Evolutionary conservation across 92 coral and sea anemone genomes (phyloP), one percentile per base, ranked within the genome.

Genomic region (Parazoanthus swiftii): DNA sequence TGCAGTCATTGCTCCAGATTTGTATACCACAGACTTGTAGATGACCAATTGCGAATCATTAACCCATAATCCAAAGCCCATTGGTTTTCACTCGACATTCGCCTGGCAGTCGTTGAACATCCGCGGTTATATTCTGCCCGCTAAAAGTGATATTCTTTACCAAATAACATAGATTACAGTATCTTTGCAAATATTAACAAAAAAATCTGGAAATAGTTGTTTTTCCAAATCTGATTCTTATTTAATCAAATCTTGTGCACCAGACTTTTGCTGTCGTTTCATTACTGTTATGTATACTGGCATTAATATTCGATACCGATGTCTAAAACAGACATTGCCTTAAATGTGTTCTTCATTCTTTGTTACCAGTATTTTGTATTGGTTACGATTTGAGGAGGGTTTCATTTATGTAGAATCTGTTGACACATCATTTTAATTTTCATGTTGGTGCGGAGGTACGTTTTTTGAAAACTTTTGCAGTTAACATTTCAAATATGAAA

Each of bases 21-120:
- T 83, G 59, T 83, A 83, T 44, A 68, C 73, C 14, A 83, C 86
- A 83, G 86, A 43, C 25, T 83, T 83, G 66, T 83, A 83, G 74
- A 38, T 81, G 74, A 37, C 50, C 14, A 63, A 38, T 63, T 36
- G 43, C 23, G 25, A 81, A 14, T 81, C 76, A 83, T 33, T 67
- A 83, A 83, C 86, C 86, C 67, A 29, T 42, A 82, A 82, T 46
- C 25, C 73, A 21, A 83, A 83, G 21, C 10, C 21, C 25, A 6
- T 5, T 50, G 36, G 54, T 79, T 78, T 78, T 6, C 68, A 54
- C n/a, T 79, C 44, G 23, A 18, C 80, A 36, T 50, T 14, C 3
- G 14, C 14, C 71, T 20, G 70, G 8, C 25, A 21, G 70, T 58
- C 16, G 23, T 58, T 15, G 66, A 1, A 14, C 66, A 20, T 58